These are phyloP conservation scores for Pollenia labialis DNA, from an alignment of 2,888 invertebrate genomes.

Conservation along the genomic window DNA sequence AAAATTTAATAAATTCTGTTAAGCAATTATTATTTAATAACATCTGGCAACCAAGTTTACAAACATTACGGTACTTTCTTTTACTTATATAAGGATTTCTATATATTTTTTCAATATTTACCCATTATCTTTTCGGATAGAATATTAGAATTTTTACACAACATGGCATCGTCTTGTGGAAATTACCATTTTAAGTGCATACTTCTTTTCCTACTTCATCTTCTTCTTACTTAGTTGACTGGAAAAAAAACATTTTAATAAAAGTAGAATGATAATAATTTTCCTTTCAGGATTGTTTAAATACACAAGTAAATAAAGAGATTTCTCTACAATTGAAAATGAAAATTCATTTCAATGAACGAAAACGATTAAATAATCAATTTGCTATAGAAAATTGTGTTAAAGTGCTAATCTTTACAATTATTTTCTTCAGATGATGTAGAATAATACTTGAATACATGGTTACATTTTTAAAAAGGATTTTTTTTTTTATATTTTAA, in stretches of 20 bases:
- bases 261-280: conserved; percentile 44
- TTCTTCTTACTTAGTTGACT: neutral
- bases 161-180: conserved; percentile 25
- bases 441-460: neutral
- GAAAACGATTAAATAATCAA: conserved; percentile 58
- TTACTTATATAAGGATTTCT: neutral
- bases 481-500: neutral
- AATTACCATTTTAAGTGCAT: conserved; percentile 50
- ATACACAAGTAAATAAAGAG: conserved; percentile 56
- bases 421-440: conserved; percentile 8
- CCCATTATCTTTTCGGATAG: neutral
- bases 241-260: conserved; percentile 5
- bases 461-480: too few species aligned
- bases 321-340: conserved; percentile 49
- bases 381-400: conserved; percentile 48
- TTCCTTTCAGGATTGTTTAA: conserved; percentile 65
- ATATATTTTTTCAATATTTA: neutral
- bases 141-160: conserved; percentile 20
- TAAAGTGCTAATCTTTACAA: conserved; percentile 39
- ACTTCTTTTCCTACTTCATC: neutral
- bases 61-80: too few species aligned
- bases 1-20: too few species aligned
- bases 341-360: conserved; percentile 52
- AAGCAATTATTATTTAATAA: neutral
- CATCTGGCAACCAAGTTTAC: conserved; percentile 10